Evolutionary conservation across 2,888 invertebrate species (phyloP).

Genomic region (Drosophila glabriapex): DNA sequence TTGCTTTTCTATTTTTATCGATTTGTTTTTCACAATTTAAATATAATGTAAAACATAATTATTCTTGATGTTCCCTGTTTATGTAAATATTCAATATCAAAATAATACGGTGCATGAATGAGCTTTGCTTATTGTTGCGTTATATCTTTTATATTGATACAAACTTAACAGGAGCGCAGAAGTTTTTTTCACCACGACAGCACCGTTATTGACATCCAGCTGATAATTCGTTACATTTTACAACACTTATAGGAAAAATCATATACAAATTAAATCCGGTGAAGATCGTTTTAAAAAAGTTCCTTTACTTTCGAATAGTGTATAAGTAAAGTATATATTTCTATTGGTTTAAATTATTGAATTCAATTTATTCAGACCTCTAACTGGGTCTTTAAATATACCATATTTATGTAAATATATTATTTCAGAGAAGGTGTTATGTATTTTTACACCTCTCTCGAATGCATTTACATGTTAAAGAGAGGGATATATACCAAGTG

Average conservation of each 20-base stretch:
- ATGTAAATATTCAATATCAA: too few relatives aligned
- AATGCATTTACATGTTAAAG: neutral
- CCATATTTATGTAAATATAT: neutral
- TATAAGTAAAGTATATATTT: neutral
- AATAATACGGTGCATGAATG: too few relatives aligned
- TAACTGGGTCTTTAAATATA: neutral
- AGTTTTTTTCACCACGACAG: too few relatives aligned
- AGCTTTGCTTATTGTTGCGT: too few relatives aligned
- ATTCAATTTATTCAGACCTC: neutral
- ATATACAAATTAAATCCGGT: too few relatives aligned
- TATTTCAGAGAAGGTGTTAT: neutral
- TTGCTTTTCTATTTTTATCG: neutral
- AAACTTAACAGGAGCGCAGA: neutral
- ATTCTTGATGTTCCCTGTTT: too few relatives aligned
- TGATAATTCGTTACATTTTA: too few relatives aligned
- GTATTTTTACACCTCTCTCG: neutral
- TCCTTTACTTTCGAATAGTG: neutral
- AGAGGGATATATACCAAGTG: neutral
- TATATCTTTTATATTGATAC: neutral
- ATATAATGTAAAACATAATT: neutral
- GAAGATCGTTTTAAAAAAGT: neutral
- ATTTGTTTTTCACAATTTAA: neutral
- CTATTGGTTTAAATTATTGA: neutral
- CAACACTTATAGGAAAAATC: too few relatives aligned
- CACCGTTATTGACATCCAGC: too few relatives aligned